Percentiles rank a stretch among this genome's conserved stretches.
phyloP scores from a whole-genome alignment of 2,797 vertebrate species.

The Parauchenoglanis ngamensis region DNA sequence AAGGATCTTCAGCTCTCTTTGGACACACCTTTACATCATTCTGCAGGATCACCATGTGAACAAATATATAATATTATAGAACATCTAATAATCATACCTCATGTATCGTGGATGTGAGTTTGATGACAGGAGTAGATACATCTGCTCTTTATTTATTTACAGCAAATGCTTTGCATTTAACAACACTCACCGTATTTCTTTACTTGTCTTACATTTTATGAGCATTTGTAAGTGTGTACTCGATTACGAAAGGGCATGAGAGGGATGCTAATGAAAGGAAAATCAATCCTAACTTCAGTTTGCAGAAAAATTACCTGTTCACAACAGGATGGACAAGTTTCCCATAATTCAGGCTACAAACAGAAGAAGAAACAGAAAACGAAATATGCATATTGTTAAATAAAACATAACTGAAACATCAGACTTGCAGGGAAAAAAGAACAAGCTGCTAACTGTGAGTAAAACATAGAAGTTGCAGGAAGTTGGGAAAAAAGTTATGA shows the following conservation, averaged over 20 bases:
- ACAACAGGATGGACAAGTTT: slow-evolving; percentile 67
- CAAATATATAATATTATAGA: neutral
- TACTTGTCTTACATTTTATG: too few relatives aligned
- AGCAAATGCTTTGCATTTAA: too few relatives aligned
- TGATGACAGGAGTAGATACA: neutral
- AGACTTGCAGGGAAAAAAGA: neutral
- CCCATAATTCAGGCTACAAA: slow-evolving; percentile 68
- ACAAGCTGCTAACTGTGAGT: neutral
- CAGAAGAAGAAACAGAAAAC: slow-evolving; percentile 57
- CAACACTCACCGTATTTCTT: too few relatives aligned
- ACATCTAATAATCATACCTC: neutral
- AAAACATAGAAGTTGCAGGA: neutral
- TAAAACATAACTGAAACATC: neutral
- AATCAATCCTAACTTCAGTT: neutral
- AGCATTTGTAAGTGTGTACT: neutral
- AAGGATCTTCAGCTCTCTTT: neutral
- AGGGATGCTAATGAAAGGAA: neutral
- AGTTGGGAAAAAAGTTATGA: neutral
- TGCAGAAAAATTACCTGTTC: slow-evolving; percentile 65
- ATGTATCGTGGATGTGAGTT: neutral
- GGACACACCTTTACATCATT: neutral
- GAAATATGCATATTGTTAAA: neutral
- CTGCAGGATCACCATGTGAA: neutral
- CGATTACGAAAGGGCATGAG: neutral
- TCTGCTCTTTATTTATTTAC: neutral